phyloP scores from a whole-genome alignment of 2,888 invertebrate genomes.

The Cryptosula pallasiana region DNA sequence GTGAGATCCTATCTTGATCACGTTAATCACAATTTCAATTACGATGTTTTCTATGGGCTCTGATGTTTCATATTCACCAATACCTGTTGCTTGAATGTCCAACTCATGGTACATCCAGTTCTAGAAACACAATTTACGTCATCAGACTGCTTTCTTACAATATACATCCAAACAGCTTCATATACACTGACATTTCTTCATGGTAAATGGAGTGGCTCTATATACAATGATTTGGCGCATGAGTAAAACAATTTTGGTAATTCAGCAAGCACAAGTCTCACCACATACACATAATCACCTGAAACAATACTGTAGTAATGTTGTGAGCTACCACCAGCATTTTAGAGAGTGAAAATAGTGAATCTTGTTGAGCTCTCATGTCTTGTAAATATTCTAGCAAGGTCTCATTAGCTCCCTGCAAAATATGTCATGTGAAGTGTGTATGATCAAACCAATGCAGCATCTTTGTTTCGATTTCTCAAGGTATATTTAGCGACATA shows the following conservation, averaged over 20 bases:
- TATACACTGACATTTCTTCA: too few species aligned
- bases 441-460: too few species aligned
- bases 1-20: conserved; percentile 44
- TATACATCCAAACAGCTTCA: too few species aligned
- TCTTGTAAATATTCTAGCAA: conserved; percentile 36
- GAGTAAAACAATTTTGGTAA: too few species aligned
- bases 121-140: neutral
- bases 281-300: too few species aligned
- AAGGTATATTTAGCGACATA: too few species aligned
- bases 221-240: too few species aligned
- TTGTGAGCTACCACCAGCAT: conserved; percentile 44
- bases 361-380: conserved; percentile 29
- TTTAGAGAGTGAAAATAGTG: conserved; percentile 36
- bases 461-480: too few species aligned
- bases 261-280: too few species aligned
- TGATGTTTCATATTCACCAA: conserved; percentile 43
- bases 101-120: conserved; percentile 43
- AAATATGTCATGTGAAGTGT: neutral
- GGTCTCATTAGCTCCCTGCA: conserved; percentile 40
- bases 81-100: conserved; percentile 45
- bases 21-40: conserved; percentile 41
- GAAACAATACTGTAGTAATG: conserved; percentile 33
- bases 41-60: conserved; percentile 41
- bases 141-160: too few species aligned
- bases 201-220: too few species aligned